Evolutionary conservation across 2,888 invertebrate species (phyloP).

Genomic region (Nomada fabriciana): DNA sequence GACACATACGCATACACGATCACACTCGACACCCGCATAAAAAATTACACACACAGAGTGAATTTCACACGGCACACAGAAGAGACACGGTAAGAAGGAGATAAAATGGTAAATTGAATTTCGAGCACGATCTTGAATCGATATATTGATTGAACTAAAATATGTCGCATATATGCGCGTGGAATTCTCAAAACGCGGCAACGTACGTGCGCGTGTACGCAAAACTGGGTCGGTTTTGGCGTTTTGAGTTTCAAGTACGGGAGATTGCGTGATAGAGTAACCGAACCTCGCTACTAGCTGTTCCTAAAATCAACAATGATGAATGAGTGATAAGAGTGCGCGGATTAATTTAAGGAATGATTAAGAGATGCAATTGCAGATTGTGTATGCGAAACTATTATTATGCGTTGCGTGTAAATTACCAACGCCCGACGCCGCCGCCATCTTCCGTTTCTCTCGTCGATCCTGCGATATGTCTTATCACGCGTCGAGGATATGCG

Average conservation of each 20-base stretch:
- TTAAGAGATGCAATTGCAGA: constrained; percentile 51
- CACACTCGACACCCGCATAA: constrained; percentile 7
- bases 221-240: constrained; percentile 74
- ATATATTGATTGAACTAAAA: constrained; percentile 25
- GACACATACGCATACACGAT: constrained; percentile 17
- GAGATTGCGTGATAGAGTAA: constrained; percentile 84
- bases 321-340: constrained; percentile 83
- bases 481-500: not conserved
- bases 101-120: constrained; percentile 24
- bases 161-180: constrained; percentile 56
- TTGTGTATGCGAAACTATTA: constrained; percentile 47
- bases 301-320: constrained; percentile 84
- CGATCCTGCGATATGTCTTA: constrained; percentile 1
- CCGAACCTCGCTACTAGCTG: constrained; percentile 84
- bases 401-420: constrained; percentile 49
- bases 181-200: constrained; percentile 64
- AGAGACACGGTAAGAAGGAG: not conserved
- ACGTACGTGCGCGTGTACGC: constrained; percentile 81
- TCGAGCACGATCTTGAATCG: constrained; percentile 46
- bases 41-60: not conserved
- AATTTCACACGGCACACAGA: not conserved
- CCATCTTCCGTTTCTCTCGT: constrained; percentile 51
- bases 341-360: constrained; percentile 77
- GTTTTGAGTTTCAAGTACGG: constrained; percentile 79
- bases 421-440: constrained; percentile 52